Base-by-base conservation (phyloP, 2,797 vertebrate species). In the Ctenochaetus hawaiiensis region DNA sequence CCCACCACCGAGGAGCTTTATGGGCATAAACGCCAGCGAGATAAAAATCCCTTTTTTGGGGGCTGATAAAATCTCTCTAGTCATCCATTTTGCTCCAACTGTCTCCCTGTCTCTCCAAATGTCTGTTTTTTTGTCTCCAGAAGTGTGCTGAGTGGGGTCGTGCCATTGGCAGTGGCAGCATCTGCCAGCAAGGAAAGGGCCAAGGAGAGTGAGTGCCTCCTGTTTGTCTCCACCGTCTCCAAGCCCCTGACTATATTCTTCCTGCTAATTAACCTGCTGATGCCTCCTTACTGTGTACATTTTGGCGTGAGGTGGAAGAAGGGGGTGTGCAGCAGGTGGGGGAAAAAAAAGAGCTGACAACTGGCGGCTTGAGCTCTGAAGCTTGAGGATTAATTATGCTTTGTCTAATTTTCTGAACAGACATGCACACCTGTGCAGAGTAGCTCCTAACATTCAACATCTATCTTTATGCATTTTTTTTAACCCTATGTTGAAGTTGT, bases 201-300 rank as follows among this genome's bases (percentile, higher is more conserved):
- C 89, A 89, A 87, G 85, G 86, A 86, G 87, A 92, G 72, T 26
- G 83, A 81, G 60, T 34, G 64, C 78, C 82, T 88, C 81, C 87
- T 88, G 82, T 89, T 88, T 88, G 70, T 87, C 83, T 86, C 69
- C 22, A 8, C 63, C 43, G 77, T 89, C 75, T 85, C 82, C 61
- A 81, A 83, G 61, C 62, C 84, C 84, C 84, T 26, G 26, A 84
- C 81, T 89, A 89, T 87, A 89, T 90, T 92, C 87, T 89, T 88
- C 82, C 88, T 91, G 90, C 89, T 93, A 93, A 95, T 95, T 95
- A 94, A 94, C 92, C 92, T 92, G 74, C 86, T 81, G 87, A 92
- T 64, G 78, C 89, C 88, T 90, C 84, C 80, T 82, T 65, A 88
- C 89, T 91, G 87, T 75, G 83, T 78, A 81, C 53, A 77, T 84